These are phyloP conservation scores for Actinia tenebrosa DNA, from an alignment of 64 coral and sea anemone genomes.

Conservation along the genomic window DNA sequence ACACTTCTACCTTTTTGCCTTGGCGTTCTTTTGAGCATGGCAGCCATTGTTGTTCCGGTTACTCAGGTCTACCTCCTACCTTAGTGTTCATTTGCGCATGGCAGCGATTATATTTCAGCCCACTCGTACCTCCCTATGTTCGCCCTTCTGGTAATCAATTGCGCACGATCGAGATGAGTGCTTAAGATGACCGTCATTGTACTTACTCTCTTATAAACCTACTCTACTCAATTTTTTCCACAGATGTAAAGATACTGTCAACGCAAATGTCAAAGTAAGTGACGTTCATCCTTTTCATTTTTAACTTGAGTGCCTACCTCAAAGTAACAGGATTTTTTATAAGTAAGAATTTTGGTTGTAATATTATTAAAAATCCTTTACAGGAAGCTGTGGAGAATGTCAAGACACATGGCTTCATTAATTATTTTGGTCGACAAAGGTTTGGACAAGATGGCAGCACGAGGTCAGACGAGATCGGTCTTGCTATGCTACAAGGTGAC, in stretches of 20 bases:
- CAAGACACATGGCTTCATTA: conserved; percentile 56
- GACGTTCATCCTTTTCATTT: neutral
- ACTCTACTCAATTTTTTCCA: neutral
- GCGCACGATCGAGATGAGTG: no score
- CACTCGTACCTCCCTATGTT: no score
- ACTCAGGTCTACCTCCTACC: no score
- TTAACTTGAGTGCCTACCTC: neutral
- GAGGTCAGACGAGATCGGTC: conserved; percentile 49
- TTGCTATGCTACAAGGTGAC: conserved; percentile 72
- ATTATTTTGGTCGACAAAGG: conserved; percentile 80
- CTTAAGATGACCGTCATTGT: neutral
- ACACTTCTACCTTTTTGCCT: no score
- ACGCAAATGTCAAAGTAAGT: neutral
- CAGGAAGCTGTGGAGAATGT: conserved; percentile 17
- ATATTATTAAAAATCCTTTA: neutral
- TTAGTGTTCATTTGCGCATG: no score
- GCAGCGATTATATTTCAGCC: no score
- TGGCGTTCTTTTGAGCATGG: neutral
- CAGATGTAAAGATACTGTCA: neutral
- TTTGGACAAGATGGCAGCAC: conserved; percentile 59
- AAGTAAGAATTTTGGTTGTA: neutral
- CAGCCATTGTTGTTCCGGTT: no score
- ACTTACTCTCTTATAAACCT: neutral
- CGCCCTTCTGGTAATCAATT: no score
- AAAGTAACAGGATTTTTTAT: neutral